Conservation (phyloP, 1,140 invertebrate species). For the Armadillidium nasatum region DNA sequence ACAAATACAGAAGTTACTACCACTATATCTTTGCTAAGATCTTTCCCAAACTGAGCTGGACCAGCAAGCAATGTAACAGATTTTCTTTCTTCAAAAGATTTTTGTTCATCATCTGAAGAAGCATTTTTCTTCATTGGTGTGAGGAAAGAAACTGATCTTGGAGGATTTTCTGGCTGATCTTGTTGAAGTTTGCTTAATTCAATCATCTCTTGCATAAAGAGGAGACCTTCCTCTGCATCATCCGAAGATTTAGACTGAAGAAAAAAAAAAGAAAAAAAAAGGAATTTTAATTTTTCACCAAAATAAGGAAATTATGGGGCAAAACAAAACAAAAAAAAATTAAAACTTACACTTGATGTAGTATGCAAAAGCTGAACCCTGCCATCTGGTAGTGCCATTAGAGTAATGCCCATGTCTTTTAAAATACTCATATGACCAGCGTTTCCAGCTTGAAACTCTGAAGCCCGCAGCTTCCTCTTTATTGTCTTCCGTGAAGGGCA, state of each 20-base stretch:
- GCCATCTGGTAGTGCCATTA: constrained; percentile 81
- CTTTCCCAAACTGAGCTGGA: constrained; percentile 80
- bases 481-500: constrained; percentile 61
- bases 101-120: background rate
- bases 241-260: constrained; percentile 69
- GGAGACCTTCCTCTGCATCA: constrained; percentile 84
- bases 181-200: constrained; percentile 73
- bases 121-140: constrained; percentile 41
- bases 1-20: constrained; percentile 21
- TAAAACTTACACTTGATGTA: constrained; percentile 50
- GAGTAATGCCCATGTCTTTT: constrained; percentile 88
- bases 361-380: constrained; percentile 81
- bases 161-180: constrained; percentile 58
- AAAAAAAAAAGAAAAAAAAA: constrained; percentile 32
- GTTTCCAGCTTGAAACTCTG: constrained; percentile 76
- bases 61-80: constrained; percentile 62
- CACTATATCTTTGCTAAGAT: constrained; percentile 45
- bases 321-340: background rate
- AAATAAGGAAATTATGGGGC: too few relatives aligned
- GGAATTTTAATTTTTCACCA: background rate
- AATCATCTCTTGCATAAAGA: constrained; percentile 97
- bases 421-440: constrained; percentile 82
- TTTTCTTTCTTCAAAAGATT: background rate
- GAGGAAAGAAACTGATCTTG: constrained; percentile 57
- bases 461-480: constrained; percentile 62